Base-by-base conservation (phyloP, 1,140 invertebrate species). In the Hestina assimilis region DNA sequence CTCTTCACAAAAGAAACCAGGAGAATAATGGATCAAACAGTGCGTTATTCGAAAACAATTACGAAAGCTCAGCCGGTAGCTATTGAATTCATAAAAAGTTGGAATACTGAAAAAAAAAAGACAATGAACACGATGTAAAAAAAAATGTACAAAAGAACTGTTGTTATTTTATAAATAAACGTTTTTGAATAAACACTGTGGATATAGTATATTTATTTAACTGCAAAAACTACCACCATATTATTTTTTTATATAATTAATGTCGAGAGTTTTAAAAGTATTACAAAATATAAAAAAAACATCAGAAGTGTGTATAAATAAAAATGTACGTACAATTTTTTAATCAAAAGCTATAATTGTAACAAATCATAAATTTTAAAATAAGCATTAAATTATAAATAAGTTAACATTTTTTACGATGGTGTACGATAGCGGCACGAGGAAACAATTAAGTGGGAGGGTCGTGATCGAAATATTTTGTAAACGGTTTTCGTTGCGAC, bases 391-490 rank as follows among this genome's bases (percentile, higher is more conserved):
- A 17, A 17, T 2, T 7, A 14, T 7, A 35, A 35, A n/a, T n/a
- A 6, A 23, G 12, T 28, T 12, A 21, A 35, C 7, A 21, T 35
- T n/a, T 35, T 47, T 48, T 48, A 35, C 21, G 20, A 9, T 28
- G 9, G 12, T 35, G 26, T n/a, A 60, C 41, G 14, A 50, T 61
- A 62, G 42, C 23, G 42, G 33, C 47, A 57, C 40, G 29, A 57
- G 53, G 54, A 63, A 67, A 54, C 56, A 73, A 79, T 78, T 74
- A 66, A 72, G 59, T 61, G 68, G 63, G 70, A 75, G 69, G 72
- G 68, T 64, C 57, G 71, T 80, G 79, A 78, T 83, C 69, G 70
- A 72, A 74, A 78, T 83, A 79, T 83, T 82, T 83, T 59, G 77
- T 83, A 79, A 80, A 79, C 70, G 61, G 57, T 46, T 74, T 72